Conservation (phyloP, 2,113 vertebrate species). For the Pholis gunnellus region DNA sequence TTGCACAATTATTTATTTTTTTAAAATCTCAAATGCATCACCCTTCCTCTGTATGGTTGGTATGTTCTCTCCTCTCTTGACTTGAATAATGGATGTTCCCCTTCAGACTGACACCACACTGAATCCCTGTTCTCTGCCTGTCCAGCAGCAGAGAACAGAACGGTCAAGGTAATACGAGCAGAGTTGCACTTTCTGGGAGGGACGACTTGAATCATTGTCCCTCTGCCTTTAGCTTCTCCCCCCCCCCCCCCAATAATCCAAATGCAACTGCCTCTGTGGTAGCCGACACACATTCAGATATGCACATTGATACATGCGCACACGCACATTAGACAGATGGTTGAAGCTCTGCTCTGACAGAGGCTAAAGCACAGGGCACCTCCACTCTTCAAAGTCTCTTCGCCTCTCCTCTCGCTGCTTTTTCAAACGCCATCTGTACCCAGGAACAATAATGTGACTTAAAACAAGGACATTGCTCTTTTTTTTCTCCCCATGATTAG, state of each 20-base stretch:
- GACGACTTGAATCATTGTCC: slow-evolving; percentile 40
- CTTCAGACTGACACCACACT: slow-evolving; percentile 58
- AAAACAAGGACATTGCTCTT: slow-evolving; percentile 77
- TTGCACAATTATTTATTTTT: slow-evolving; percentile 17
- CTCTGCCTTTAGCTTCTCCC: slow-evolving; percentile 12
- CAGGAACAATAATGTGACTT: slow-evolving; percentile 68
- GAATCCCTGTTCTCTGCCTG: slow-evolving; percentile 61
- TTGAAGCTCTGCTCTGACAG: slow-evolving; percentile 73
- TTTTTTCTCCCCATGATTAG: slow-evolving; percentile 66
- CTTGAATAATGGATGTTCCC: slow-evolving; percentile 73
- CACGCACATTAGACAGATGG: slow-evolving; percentile 77
- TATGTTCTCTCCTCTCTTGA: slow-evolving; percentile 56
- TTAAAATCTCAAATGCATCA: slow-evolving; percentile 29
- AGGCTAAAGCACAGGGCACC: slow-evolving; percentile 77
- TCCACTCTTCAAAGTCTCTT: slow-evolving; percentile 79
- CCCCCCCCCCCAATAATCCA: slow-evolving; percentile 21
- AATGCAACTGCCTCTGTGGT: slow-evolving; percentile 28
- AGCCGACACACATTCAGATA: slow-evolving; percentile 35
- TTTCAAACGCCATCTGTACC: slow-evolving; percentile 83
- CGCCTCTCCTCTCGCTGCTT: slow-evolving; percentile 66
- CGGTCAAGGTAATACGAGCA: slow-evolving; percentile 70
- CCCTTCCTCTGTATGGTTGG: slow-evolving; percentile 40
- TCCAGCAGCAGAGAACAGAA: slow-evolving; percentile 53
- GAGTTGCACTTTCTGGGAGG: slow-evolving; percentile 51
- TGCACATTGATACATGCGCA: slow-evolving; percentile 41